Conservation (phyloP, 2,888 invertebrate species). For the Campaea margaritaria region DNA sequence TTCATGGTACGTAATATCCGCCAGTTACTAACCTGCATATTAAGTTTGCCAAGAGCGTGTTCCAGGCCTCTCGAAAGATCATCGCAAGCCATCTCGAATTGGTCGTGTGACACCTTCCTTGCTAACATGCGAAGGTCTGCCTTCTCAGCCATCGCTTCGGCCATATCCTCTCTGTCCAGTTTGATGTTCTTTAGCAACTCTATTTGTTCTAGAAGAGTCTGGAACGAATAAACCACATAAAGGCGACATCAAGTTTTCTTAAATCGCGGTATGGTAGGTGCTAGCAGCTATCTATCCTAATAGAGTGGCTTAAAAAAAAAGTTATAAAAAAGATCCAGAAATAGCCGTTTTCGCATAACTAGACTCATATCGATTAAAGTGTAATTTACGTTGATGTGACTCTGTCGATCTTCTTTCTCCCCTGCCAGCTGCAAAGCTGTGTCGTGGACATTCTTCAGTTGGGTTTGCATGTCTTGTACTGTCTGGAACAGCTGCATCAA, state of each 20-base stretch:
- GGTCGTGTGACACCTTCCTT: conserved; percentile 89
- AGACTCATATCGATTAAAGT: not conserved
- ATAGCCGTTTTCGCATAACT: no score
- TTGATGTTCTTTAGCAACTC: conserved; percentile 88
- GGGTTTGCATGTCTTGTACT: conserved; percentile 73
- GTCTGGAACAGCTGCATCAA: conserved; percentile 73
- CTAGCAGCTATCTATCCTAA: not conserved
- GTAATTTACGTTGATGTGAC: conserved; percentile 79
- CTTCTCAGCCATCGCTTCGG: conserved; percentile 90
- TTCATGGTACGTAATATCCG: no score
- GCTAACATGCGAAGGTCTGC: conserved; percentile 89
- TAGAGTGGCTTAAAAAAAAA: not conserved
- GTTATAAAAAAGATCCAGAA: not conserved
- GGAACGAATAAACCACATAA: conserved; percentile 9
- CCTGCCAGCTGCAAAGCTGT: conserved; percentile 78
- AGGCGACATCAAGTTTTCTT: not conserved
- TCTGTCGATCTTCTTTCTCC: conserved; percentile 84
- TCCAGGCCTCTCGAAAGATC: conserved; percentile 87
- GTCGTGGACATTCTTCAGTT: conserved; percentile 69
- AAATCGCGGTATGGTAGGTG: no score
- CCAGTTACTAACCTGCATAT: conserved; percentile 77
- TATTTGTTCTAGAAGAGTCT: conserved; percentile 87
- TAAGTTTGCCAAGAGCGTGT: conserved; percentile 86
- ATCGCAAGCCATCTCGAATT: conserved; percentile 89
- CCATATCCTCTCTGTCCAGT: conserved; percentile 89